Conservation (phyloP, 2,888 invertebrate genomes). For the Melinaea marsaeus region DNA sequence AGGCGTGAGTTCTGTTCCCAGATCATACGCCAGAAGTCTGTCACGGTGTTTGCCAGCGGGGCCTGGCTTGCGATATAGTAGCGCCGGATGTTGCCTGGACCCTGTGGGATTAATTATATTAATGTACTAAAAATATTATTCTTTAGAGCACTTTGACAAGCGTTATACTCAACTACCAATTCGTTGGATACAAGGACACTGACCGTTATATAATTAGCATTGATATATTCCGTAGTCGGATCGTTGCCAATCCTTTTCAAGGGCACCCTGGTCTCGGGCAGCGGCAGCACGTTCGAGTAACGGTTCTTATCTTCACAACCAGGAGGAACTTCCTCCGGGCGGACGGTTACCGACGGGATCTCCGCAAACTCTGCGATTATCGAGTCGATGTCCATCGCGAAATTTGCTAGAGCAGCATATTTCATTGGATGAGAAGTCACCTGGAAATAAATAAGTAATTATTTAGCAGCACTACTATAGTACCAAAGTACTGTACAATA, state of each 20-base stretch:
- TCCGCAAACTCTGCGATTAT: conserved; percentile 89
- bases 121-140: too few relatives aligned
- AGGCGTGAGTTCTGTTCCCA: conserved; percentile 96
- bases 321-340: conserved; percentile 88
- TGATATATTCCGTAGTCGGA: conserved; percentile 92
- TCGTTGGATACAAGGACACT: conserved; percentile 44
- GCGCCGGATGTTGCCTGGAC: conserved; percentile 88
- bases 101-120: conserved; percentile 71
- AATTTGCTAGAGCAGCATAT: conserved; percentile 86
- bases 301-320: conserved; percentile 94
- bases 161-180: too few relatives aligned
- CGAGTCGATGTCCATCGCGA: conserved; percentile 82
- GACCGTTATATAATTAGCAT: conserved; percentile 94
- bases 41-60: conserved; percentile 88
- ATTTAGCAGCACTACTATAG: not conserved
- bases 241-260: conserved; percentile 84
- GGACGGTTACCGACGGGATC: conserved; percentile 87
- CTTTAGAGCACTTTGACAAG: too few relatives aligned
- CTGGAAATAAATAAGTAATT: conserved; percentile 40
- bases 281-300: conserved; percentile 96
- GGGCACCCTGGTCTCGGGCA: conserved; percentile 92
- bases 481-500: too few relatives aligned
- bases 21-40: conserved; percentile 97
- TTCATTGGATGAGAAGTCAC: conserved; percentile 86
- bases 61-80: conserved; percentile 96